A percentile compares a stretch with the other conserved stretches of the same genome.
Evolutionary conservation across 2,113 vertebrate genomes (phyloP).

Genomic region (Hystrix cristata): DNA sequence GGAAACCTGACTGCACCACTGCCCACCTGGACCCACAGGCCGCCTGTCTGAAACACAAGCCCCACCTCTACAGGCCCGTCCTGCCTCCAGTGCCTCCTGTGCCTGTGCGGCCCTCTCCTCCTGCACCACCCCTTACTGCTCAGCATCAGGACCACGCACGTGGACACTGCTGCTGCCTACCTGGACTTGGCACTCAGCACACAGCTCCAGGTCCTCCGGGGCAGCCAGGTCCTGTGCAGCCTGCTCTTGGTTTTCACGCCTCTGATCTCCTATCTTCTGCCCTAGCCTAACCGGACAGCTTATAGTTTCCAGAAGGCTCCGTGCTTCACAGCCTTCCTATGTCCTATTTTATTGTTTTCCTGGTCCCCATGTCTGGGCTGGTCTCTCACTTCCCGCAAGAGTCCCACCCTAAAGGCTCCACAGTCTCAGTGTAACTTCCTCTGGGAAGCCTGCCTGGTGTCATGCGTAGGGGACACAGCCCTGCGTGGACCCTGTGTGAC

Average conservation of each 20-base stretch:
- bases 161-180: too few relatives aligned
- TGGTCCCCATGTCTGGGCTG: neutral
- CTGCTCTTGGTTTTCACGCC: neutral
- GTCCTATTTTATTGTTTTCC: neutral
- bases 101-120: neutral
- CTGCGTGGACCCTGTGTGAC: neutral
- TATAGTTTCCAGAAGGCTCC: neutral
- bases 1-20: neutral
- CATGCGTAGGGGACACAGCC: neutral
- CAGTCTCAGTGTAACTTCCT: neutral
- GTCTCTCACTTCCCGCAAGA: neutral
- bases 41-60: neutral
- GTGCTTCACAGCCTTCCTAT: neutral
- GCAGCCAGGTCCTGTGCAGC: neutral
- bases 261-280: neutral
- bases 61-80: accelerated
- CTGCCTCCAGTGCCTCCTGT: neutral
- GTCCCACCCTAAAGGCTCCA: neutral
- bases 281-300: neutral
- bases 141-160: neutral
- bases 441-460: neutral
- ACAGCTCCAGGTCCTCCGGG: neutral
- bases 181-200: neutral
- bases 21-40: neutral
- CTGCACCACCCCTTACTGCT: neutral